A percentile compares a stretch with the other conserved stretches of the same genome.
Conservation (phyloP, 2,888 invertebrate genomes). For the Lasioglossum leucozonium region DNA sequence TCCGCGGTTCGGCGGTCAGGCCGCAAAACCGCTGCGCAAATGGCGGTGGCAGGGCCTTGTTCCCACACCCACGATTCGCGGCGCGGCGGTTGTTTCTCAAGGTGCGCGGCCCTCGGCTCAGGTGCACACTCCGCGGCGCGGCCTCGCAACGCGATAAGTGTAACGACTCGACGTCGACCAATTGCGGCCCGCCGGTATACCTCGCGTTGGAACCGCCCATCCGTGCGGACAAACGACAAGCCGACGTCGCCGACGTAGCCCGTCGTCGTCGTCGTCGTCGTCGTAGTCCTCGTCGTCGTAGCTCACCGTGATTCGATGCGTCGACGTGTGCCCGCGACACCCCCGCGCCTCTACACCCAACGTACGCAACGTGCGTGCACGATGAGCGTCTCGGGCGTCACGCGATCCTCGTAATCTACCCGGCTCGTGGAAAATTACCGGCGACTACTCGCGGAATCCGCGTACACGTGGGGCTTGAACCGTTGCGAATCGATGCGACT, state of each 20-base stretch:
- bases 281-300: constrained; percentile 46
- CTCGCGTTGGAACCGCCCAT: constrained; percentile 79
- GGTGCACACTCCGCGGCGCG: constrained; percentile 54
- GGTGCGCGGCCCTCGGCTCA: constrained; percentile 49
- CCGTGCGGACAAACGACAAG: constrained; percentile 72
- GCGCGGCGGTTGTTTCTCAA: constrained; percentile 53
- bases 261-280: constrained; percentile 46
- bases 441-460: background rate
- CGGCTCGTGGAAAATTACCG: constrained; percentile 75
- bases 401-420: constrained; percentile 57
- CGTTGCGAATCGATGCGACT: background rate
- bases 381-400: constrained; percentile 31
- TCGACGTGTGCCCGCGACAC: constrained; percentile 30
- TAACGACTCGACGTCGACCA: constrained; percentile 80
- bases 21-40: constrained; percentile 54
- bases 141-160: constrained; percentile 79
- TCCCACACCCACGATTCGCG: constrained; percentile 69
- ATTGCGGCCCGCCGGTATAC: constrained; percentile 78
- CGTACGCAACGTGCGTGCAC: constrained; percentile 17
- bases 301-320: constrained; percentile 36
- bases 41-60: constrained; percentile 40
- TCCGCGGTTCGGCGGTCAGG: constrained; percentile 11
- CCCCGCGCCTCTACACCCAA: constrained; percentile 3
- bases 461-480: constrained; percentile 9
- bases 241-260: constrained; percentile 44